phyloP scores from a whole-genome alignment of 2,113 vertebrate species.

The Eurypyga helias region DNA sequence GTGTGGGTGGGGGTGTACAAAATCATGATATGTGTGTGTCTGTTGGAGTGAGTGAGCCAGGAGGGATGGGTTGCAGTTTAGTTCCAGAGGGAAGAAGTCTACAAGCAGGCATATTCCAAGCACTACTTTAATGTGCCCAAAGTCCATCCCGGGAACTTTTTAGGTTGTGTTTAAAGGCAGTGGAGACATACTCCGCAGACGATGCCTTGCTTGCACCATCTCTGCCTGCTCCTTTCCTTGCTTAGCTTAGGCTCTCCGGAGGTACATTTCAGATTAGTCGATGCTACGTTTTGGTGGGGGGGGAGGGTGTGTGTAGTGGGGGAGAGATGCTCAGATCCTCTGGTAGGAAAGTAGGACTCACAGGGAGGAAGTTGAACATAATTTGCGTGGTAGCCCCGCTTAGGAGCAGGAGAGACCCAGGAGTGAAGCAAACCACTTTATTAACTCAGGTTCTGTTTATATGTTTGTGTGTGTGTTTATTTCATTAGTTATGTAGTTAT shows the following conservation, averaged over 20 bases:
- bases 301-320: slow-evolving; percentile 47
- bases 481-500: neutral
- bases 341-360: slow-evolving; percentile 57
- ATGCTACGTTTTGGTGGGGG: neutral
- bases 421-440: neutral
- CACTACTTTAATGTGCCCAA: slow-evolving; percentile 19
- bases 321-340: slow-evolving; percentile 41
- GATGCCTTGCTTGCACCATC: neutral
- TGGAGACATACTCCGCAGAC: neutral
- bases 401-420: neutral
- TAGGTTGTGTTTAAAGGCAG: slow-evolving; percentile 8
- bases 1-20: neutral
- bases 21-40: neutral
- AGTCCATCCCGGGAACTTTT: slow-evolving; percentile 48
- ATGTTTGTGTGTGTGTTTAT: neutral
- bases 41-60: neutral
- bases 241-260: slow-evolving; percentile 28
- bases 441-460: neutral
- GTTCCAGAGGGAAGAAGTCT: neutral
- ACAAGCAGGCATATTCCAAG: neutral
- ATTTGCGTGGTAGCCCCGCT: slow-evolving; percentile 46
- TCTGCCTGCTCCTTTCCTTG: neutral
- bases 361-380: slow-evolving; percentile 74
- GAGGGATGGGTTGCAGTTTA: neutral
- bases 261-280: slow-evolving; percentile 63